Conservation (phyloP, 2,797 vertebrate species). For the Chaunax sp. region DNA sequence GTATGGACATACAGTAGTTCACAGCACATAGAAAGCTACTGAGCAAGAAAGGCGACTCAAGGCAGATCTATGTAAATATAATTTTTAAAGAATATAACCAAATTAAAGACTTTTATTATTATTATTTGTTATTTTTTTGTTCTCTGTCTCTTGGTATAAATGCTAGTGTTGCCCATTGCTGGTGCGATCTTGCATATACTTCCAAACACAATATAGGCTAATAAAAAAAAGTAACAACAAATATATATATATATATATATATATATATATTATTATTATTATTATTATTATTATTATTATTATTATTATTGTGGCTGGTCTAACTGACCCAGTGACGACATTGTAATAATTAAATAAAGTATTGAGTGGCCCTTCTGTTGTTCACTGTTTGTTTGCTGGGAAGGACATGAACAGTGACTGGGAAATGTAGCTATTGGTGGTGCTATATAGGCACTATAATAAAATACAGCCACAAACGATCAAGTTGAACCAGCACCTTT, state of each 20-base stretch:
- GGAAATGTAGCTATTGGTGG: background rate
- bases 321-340: background rate
- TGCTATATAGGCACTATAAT: background rate
- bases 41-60: background rate
- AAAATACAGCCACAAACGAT: conserved; percentile 2
- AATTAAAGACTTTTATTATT: conserved; percentile 29
- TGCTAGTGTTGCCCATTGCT: too few species aligned
- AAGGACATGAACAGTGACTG: background rate
- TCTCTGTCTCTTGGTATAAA: too few species aligned
- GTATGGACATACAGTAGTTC: conserved; percentile 2
- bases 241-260: too few species aligned
- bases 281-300: background rate
- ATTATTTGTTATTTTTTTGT: too few species aligned
- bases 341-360: conserved; percentile 4
- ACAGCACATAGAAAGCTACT: background rate
- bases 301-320: background rate
- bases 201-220: too few species aligned
- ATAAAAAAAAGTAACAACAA: too few species aligned
- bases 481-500: background rate
- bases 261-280: background rate
- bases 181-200: too few species aligned
- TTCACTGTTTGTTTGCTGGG: background rate
- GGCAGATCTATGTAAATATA: conserved; percentile 41
- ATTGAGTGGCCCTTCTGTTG: background rate
- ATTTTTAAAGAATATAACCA: conserved; percentile 43